phyloP scores from a whole-genome alignment of 2,797 vertebrate genomes.

The Amphiprion clarkii region DNA sequence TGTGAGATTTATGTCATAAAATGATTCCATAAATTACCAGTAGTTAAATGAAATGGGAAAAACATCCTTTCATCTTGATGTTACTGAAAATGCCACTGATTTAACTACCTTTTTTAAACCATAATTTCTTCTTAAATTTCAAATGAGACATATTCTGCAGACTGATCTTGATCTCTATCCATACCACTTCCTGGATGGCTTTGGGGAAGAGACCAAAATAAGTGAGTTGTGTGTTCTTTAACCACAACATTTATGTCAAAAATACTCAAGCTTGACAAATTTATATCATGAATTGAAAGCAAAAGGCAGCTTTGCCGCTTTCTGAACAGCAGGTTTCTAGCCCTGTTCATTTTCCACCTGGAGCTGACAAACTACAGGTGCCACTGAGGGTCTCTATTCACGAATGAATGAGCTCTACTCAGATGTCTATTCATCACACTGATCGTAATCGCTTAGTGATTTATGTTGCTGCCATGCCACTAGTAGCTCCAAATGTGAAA shows the following conservation, averaged over 20 bases:
- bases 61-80: no score
- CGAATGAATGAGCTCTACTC: constrained; percentile 1
- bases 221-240: neutral
- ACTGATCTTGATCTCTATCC: constrained; percentile 9
- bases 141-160: neutral
- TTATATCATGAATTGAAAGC: neutral
- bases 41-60: no score
- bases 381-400: neutral
- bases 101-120: neutral
- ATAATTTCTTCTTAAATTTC: neutral
- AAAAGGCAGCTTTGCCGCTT: neutral
- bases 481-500: no score
- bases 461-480: constrained; percentile 1
- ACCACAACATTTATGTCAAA: constrained; percentile 30
- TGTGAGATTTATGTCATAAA: constrained; percentile 4
- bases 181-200: constrained; percentile 11
- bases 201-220: constrained; percentile 1
- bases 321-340: neutral
- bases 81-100: no score
- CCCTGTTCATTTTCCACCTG: no score
- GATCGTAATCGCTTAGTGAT: constrained; percentile 16
- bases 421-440: constrained; percentile 2
- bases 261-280: constrained; percentile 10
- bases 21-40: neutral
- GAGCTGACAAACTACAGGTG: neutral